A percentile compares a stretch with the other conserved stretches of the same genome.
Evolutionary conservation across 2,888 invertebrate genomes (phyloP).

Genomic region (Drosophila neoperkinsi): DNA sequence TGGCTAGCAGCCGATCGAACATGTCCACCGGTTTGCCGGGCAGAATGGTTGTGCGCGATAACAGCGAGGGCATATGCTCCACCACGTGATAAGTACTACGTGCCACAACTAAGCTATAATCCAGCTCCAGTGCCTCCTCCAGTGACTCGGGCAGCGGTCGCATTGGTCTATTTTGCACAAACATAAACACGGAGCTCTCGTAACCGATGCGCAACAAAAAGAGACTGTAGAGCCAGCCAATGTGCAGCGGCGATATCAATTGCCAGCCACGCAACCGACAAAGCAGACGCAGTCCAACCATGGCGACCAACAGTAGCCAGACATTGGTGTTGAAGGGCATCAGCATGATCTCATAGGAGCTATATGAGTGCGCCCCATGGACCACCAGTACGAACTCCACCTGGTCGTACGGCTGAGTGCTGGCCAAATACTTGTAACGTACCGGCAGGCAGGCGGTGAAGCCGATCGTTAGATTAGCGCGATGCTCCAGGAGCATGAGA

Average conservation of each 20-base stretch:
- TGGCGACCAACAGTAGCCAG: conserved; percentile 47
- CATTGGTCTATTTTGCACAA: conserved; percentile 61
- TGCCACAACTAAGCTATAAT: conserved; percentile 60
- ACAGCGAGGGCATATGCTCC: conserved; percentile 25
- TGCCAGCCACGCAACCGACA: neutral
- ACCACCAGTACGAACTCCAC: conserved; percentile 53
- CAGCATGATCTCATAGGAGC: conserved; percentile 64
- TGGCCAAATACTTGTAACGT: conserved; percentile 37
- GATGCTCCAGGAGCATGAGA: conserved; percentile 49
- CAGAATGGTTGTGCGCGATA: conserved; percentile 5
- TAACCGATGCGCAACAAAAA: conserved; percentile 63
- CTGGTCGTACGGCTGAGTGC: conserved; percentile 54
- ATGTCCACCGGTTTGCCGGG: conserved; percentile 55
- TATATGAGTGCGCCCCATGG: conserved; percentile 29
- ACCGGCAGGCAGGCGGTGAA: conserved; percentile 55
- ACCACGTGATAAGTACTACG: conserved; percentile 56
- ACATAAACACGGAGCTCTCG: conserved; percentile 66
- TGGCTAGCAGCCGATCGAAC: conserved; percentile 35
- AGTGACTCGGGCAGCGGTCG: conserved; percentile 55
- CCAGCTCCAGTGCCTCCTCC: conserved; percentile 34
- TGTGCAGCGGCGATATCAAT: conserved; percentile 5
- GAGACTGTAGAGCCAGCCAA: conserved; percentile 43
- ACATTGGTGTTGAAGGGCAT: conserved; percentile 48
- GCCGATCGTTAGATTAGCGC: conserved; percentile 58
- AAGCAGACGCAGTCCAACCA: conserved; percentile 16